Base-by-base conservation (phyloP, 2,797 vertebrate genomes). In the Hybognathus amarus region DNA sequence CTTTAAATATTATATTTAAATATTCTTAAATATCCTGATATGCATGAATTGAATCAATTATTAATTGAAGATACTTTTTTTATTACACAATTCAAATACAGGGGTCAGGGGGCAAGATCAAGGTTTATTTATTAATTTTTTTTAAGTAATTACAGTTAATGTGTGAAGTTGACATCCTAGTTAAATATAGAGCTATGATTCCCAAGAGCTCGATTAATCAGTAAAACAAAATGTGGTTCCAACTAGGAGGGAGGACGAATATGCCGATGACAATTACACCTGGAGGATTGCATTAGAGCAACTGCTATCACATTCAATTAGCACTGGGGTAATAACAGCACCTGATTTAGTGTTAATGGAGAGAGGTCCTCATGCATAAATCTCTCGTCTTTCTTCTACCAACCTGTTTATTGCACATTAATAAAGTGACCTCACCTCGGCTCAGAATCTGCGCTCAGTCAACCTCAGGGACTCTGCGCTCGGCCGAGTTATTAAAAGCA, bases 341-440 rank as follows among this genome's bases (percentile, higher is more conserved):
- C 87, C 92, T 93, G 92, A 94, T 94, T 93, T 90, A 91, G 89
- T 90, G 86, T 91, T 94, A 94, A 94, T 94, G 90, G 91, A 93
- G 92, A 91, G 90, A 90, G 87, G 87, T 77, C 69, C 91, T 81
- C 80, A 82, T 69, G 88, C 83, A 87, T 87, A 88, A 90, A 88
- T 84, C 87, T 79, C 86, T 80, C 80, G 84, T 84, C 80, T 90
- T 67, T 74, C 47, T 47, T 33, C 87, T 77, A 79, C 89, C 92
- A 92, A 92, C 92, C 90, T 89, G 91, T 91, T 92, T 94, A 93
- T 93, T 91, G 89, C 87, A 88, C 85, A 85, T 89, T 92, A 81
- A 90, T 88, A 90, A 87, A 91, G 77, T 61, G 80, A 69, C 79
- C 80, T 54, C 30, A 74, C 45, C 78, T 88, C 54, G 20, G 30